These are phyloP conservation scores for Promerops cafer DNA, from an alignment of 2,113 vertebrate genomes.

Conservation along the genomic window DNA sequence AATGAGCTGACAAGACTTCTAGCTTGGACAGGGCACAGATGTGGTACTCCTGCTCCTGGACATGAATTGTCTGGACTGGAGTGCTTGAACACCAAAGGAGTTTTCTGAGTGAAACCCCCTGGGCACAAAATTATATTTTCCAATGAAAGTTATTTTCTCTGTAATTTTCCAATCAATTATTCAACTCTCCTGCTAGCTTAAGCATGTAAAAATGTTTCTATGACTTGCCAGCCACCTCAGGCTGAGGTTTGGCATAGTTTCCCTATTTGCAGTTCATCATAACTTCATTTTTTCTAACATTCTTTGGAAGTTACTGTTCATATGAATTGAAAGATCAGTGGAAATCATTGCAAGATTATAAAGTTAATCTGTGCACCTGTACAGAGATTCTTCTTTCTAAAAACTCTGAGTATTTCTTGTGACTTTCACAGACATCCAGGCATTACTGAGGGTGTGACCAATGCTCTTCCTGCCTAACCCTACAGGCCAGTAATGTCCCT, in stretches of 20 bases:
- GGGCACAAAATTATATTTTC: background rate
- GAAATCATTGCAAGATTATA: background rate
- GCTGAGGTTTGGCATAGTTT: background rate
- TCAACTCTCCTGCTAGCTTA: background rate
- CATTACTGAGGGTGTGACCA: background rate
- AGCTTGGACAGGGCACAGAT: background rate
- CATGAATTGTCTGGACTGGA: background rate
- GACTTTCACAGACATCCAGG: background rate
- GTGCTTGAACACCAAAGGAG: background rate
- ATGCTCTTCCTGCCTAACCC: background rate
- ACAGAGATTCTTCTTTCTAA: background rate
- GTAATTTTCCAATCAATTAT: background rate
- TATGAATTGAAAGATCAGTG: background rate
- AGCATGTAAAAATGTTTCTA: background rate
- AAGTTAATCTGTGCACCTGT: background rate
- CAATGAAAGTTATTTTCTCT: background rate
- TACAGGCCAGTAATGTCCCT: background rate
- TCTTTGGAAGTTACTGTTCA: background rate
- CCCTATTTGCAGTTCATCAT: background rate
- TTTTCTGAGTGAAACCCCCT: background rate
- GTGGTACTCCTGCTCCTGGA: background rate
- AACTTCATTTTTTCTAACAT: background rate
- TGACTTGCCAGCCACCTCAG: background rate
- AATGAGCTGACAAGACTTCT: background rate
- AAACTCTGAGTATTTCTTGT: background rate